phyloP scores from a whole-genome alignment of 2,113 vertebrate genomes.

The Engraulis encrasicolus region DNA sequence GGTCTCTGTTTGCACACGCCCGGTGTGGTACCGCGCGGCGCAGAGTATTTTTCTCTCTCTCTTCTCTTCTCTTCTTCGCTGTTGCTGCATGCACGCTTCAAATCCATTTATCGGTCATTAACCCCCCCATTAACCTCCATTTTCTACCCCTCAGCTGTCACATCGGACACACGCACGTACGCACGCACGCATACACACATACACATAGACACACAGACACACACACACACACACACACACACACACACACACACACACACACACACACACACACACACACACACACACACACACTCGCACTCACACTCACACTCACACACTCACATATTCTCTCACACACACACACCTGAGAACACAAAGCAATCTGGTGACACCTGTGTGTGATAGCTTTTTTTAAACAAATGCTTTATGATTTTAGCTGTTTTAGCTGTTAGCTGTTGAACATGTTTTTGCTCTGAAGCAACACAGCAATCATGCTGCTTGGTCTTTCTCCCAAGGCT shows the following conservation, averaged over 20 bases:
- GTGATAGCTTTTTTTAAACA: not conserved
- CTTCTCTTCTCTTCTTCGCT: constrained; percentile 16
- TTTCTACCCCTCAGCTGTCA: constrained; percentile 38
- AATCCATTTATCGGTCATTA: constrained; percentile 64
- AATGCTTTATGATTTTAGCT: constrained; percentile 3
- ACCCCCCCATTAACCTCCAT: constrained; percentile 60
- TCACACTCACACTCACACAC: too few relatives aligned
- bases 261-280: constrained; percentile 3
- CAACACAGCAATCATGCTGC: not conserved
- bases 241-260: too few relatives aligned
- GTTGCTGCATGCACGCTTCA: constrained; percentile 45
- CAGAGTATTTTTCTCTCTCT: too few relatives aligned
- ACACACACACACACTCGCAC: too few relatives aligned
- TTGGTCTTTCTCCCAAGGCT: too few relatives aligned
- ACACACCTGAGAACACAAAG: constrained; percentile 15
- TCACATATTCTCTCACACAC: not conserved
- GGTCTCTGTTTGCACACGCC: constrained; percentile 49
- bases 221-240: too few relatives aligned
- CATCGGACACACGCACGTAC: too few relatives aligned
- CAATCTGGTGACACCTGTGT: not conserved
- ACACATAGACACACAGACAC: too few relatives aligned
- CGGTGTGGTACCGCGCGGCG: constrained; percentile 46
- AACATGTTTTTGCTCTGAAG: not conserved
- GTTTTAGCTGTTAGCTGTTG: not conserved
- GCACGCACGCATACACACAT: too few relatives aligned